Percentiles rank a stretch among this genome's conserved stretches.
These are phyloP conservation scores for Catharus bicknelli DNA, from an alignment of 2,113 vertebrate genomes.

Conservation along the genomic window DNA sequence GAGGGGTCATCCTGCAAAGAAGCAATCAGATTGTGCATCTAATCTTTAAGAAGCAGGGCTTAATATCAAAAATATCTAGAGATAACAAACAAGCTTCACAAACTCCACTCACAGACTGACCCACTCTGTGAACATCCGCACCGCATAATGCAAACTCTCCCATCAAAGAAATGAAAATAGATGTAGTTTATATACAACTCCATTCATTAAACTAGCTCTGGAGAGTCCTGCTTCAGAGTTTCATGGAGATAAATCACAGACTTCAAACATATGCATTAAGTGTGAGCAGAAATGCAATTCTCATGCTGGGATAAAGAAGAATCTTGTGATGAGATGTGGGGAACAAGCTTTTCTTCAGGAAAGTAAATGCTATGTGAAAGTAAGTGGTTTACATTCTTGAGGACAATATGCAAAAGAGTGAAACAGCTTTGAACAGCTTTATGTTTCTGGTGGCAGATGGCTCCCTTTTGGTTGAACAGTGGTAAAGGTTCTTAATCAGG, in stretches of 20 bases:
- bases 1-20: background rate
- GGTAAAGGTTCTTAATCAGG: conserved; percentile 20
- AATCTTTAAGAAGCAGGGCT: background rate
- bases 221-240: background rate
- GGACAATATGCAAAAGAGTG: background rate
- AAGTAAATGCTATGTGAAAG: background rate
- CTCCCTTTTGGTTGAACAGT: conserved; percentile 6
- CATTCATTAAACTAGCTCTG: background rate
- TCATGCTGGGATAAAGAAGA: background rate
- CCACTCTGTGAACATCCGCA: background rate
- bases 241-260: background rate
- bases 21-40: background rate
- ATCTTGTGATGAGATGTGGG: background rate
- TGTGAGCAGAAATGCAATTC: background rate
- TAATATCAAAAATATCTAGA: background rate
- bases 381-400: background rate
- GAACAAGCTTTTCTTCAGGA: background rate
- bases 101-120: background rate
- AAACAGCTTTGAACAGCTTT: background rate
- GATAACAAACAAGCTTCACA: background rate
- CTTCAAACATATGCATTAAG: background rate
- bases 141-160: background rate
- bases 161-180: background rate
- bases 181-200: background rate
- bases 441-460: conserved; percentile 32